Base-by-base conservation (phyloP, 2,888 invertebrate genomes). In the Amaurobius ferox region DNA sequence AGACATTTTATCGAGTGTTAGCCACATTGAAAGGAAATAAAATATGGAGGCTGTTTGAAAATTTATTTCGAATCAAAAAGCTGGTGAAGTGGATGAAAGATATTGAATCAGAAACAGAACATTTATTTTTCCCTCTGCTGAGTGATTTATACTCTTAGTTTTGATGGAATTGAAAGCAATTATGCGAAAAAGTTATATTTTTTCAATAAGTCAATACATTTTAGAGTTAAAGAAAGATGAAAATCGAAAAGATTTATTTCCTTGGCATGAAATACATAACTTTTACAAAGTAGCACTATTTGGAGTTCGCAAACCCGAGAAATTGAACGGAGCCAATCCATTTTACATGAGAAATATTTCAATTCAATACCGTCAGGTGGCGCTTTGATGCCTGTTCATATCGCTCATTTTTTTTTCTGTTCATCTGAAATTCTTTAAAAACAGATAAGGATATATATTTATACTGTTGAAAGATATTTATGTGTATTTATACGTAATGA, bases 111-210 rank as follows among this genome's bases (percentile, higher is more conserved):
- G 44, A 44, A 16, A n/a, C 13, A 1, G 9, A 13, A 16, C 44
- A 13, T 44, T 44, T 44, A 44, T 44, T 44, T 44, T 44, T 9
- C 44, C 11, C 2, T 44, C 61, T 28, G 6, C 23, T 55, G 7
- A 30, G 30, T 64, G 64, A 64, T 64, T 64, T 64, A 64, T 64
- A 30, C 13, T 64, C 64, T 64, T 3, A 55, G 23, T 64, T 64
- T 64, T 64, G 64, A 64, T 64, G n/a, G 30, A 29, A 30, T 30
- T 64, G 30, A 64, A 64, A 64, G 64, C 64, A 64, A 64, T 64
- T 64, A 64, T 64, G 64, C 30, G 64, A 30, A 64, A n/a, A 64
- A 29, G 23, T 55, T 23, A 55, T 55, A 55, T 23, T 55, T 55
- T 55, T 55, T 55, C 55, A 23, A 55, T 55, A 55, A 55, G 55